Evolutionary conservation across 2,888 invertebrate species (phyloP), one percentile per base, ranked within the genome.

Genomic region (Callyntrura sp.): DNA sequence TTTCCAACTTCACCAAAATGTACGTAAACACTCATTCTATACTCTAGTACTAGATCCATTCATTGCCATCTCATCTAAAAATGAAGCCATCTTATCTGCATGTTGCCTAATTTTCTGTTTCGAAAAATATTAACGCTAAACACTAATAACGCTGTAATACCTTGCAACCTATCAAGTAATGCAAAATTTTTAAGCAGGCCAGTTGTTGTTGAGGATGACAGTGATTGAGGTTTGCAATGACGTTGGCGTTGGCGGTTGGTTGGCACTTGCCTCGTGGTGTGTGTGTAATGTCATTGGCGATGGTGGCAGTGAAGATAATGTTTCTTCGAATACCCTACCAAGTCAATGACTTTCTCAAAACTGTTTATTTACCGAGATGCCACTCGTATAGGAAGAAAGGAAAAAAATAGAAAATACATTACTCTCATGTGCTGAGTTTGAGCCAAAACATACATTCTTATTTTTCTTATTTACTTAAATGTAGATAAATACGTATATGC

Each of bases 1-100:
- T 91, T 68, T 90, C 90, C 65, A 90, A 87, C 81, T 91, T 82
- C 83, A 20, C 89, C 9, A 83, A 91, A 87, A 91, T 85, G 91
- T 91, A 79, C 45, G 91, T 83, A 45, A 23, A n/a, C n/a, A n/a
- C n/a, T n/a, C n/a, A n/a, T n/a, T n/a, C n/a, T n/a, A n/a, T n/a
- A n/a, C n/a, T n/a, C n/a, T n/a, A n/a, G n/a, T n/a, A n/a, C n/a
- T n/a, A n/a, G n/a, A n/a, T n/a, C n/a, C n/a, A n/a, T n/a, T n/a
- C n/a, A n/a, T n/a, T n/a, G n/a, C n/a, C n/a, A n/a, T n/a, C n/a
- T n/a, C n/a, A n/a, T n/a, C n/a, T n/a, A n/a, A n/a, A n/a, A n/a
- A n/a, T n/a, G n/a, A n/a, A n/a, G n/a, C n/a, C n/a, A n/a, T n/a
- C n/a, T n/a, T n/a, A n/a, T n/a, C n/a, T n/a, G n/a, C n/a, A n/a